Evolutionary conservation across 2,888 invertebrate species (phyloP), one percentile per base, ranked within the genome.

Genomic region (Cyclophora punctaria): DNA sequence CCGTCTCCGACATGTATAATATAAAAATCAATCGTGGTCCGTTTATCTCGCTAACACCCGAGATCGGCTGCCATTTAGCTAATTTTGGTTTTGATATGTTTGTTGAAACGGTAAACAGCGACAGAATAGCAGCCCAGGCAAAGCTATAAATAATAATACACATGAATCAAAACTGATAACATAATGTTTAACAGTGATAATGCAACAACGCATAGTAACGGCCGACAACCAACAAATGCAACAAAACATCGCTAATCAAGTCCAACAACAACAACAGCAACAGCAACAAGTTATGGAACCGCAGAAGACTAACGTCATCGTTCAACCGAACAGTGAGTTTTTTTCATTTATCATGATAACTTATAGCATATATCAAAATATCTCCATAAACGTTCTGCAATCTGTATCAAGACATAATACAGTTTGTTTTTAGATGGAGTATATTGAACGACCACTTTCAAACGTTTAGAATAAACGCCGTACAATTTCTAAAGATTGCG

Each of bases 351-450:
- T 37, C 37, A 37, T 37, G 37, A 37, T 20, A 20, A 37, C 5
- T 5, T 37, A 37, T 37, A 5, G 37, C 5, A 37, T 37, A 37
- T 37, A 37, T 37, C 37, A 37, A 37, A 45, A 34, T 33, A 59
- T 64, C 85, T 87, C 87, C 86, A 79, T 58, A 62, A 55, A 71
- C 83, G 88, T 88, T 88, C 87, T 84, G 53, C 85, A 80, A 80
- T 75, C 75, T 81, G 80, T 70, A 58, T 75, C 4, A 66, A 87
- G 84, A 71, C 62, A 73, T 75, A 3, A 59, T 5, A 76, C 74
- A 75, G 62, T 64, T 83, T 80, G 85, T 77, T 88, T 88, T 87
- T 75, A 74, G 50, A 60, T 83, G 88, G 88, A 88, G 86, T 61
- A 87, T 48, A 88, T 49, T 58, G 75, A 64, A 44, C 54, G 71